A percentile compares a stretch with the other conserved stretches of the same genome.
Evolutionary conservation across 2,888 invertebrate species (phyloP).

Genomic region (Eupithecia pulchellata): DNA sequence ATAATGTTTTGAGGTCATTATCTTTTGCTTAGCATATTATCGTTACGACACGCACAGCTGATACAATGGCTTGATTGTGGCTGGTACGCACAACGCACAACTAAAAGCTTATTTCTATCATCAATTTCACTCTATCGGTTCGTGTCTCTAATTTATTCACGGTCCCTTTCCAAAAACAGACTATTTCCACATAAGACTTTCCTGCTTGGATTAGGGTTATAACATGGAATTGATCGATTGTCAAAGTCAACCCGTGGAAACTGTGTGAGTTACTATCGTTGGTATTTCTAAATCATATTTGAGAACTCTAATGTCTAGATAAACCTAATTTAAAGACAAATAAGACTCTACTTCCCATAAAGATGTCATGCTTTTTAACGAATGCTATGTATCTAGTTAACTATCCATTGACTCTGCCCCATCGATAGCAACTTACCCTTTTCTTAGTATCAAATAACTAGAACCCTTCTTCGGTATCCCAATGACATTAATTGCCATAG

Average conservation of each 20-base stretch:
- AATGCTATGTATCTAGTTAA: no score
- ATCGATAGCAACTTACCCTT: constrained; percentile 21
- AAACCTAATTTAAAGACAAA: no score
- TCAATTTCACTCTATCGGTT: background rate
- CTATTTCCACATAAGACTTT: background rate
- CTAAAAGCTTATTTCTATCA: constrained; percentile 8
- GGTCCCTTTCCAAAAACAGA: background rate
- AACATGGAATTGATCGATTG: background rate
- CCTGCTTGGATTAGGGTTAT: background rate
- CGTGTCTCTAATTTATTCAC: background rate
- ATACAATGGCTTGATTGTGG: constrained; percentile 32
- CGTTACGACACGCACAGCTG: constrained; percentile 60
- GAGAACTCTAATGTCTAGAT: no score
- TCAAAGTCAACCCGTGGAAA: background rate
- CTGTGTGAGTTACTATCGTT: background rate
- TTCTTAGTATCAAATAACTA: constrained; percentile 26
- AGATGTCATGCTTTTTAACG: no score
- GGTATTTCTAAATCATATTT: no score
- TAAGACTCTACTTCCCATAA: no score
- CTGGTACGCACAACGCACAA: constrained; percentile 6
- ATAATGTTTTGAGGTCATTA: constrained; percentile 77
- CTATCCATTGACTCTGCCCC: constrained; percentile 8
- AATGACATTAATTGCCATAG: constrained; percentile 59
- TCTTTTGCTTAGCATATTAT: constrained; percentile 72
- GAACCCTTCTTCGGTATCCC: constrained; percentile 29